phyloP scores from a whole-genome alignment of 2,113 vertebrate genomes.

The Phainopepla nitens region DNA sequence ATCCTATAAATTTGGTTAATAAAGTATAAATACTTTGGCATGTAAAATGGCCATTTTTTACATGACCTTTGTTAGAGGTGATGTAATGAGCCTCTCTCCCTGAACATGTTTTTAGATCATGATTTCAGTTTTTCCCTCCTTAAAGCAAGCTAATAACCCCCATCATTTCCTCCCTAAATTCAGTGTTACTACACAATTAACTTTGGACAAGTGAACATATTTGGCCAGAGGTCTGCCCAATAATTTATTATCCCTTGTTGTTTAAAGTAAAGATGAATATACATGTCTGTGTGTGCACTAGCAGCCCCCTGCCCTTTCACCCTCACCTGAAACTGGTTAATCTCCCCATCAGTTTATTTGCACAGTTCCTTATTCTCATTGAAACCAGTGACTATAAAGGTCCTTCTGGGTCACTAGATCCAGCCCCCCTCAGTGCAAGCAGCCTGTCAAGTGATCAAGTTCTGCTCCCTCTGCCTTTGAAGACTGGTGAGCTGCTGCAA shows the following conservation, averaged over 20 bases:
- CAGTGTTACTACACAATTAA: background rate
- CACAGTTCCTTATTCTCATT: background rate
- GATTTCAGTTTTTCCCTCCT: background rate
- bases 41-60: background rate
- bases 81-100: background rate
- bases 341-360: background rate
- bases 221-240: background rate
- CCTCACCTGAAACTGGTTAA: background rate
- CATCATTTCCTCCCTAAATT: background rate
- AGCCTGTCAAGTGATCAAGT: background rate
- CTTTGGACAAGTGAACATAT: background rate
- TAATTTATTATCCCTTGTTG: background rate
- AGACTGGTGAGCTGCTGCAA: background rate
- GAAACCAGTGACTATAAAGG: background rate
- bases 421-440: background rate
- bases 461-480: background rate
- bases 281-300: background rate
- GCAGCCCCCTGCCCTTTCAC: background rate
- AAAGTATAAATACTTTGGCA: background rate
- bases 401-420: constrained; percentile 28
- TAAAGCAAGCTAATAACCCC: background rate
- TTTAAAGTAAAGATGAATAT: background rate
- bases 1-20: background rate
- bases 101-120: background rate
- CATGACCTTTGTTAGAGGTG: background rate